Conservation (phyloP, 2,113 vertebrate genomes). For the Taurulus bubalis region DNA sequence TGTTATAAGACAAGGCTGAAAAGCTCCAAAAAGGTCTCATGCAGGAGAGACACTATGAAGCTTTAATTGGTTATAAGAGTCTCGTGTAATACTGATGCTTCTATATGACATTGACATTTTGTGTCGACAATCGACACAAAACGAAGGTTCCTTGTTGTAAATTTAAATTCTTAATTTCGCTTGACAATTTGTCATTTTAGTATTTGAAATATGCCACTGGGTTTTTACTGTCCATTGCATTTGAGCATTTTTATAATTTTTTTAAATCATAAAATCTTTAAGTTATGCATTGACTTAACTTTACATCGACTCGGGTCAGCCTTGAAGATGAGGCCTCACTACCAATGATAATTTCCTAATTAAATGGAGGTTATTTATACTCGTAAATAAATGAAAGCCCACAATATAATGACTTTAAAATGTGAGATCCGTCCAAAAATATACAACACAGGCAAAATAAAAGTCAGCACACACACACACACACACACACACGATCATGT, state of each 20-base stretch:
- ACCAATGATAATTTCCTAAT: not conserved
- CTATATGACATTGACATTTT: not conserved
- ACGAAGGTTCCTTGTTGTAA: too few relatives aligned
- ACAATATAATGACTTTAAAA: not conserved
- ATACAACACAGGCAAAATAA: not conserved
- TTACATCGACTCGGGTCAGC: not conserved
- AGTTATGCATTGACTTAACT: not conserved
- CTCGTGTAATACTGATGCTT: not conserved
- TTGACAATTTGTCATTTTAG: not conserved
- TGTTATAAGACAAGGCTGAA: constrained; percentile 23
- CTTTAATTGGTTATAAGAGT: not conserved
- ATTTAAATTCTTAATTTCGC: too few relatives aligned
- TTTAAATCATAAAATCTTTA: not conserved
- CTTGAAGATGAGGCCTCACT: not conserved
- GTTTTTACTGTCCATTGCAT: not conserved
- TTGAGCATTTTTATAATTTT: not conserved
- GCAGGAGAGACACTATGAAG: not conserved
- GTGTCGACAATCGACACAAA: too few relatives aligned
- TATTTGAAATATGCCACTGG: not conserved
- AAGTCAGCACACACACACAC: constrained; percentile 16
- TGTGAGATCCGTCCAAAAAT: not conserved
- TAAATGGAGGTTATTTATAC: not conserved
- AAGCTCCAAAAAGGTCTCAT: constrained; percentile 5
- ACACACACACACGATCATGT: constrained; percentile 65
- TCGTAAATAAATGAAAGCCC: not conserved